Base-by-base conservation (phyloP, 2,797 vertebrate genomes). In the Antennarius maculatus region DNA sequence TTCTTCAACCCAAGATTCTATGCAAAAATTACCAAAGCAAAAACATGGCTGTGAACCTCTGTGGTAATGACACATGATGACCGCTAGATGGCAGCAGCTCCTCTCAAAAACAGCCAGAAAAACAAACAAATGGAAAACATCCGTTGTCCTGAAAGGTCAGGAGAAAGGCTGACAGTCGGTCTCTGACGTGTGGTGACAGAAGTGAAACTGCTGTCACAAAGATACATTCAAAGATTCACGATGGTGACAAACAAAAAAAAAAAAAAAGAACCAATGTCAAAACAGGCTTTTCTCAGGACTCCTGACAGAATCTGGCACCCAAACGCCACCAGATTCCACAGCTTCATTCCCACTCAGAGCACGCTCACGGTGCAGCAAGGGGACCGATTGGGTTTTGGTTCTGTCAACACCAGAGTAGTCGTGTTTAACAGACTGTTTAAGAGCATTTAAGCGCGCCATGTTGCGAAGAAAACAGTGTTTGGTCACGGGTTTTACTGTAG, bases 21-120 rank as follows among this genome's bases (percentile, higher is more conserved):
- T 23, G 23, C 23, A 23, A 23, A 23, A 23, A 23, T 23, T 2
- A 23, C 23, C 23, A 23, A 23, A 23, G 23, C 23, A 23, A 34
- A 66, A 7, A 12, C 31, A 15, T 3, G 52, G 66, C 85, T 80
- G 76, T 65, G 54, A 83, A 83, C 82, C 47, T 16, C 11, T 61
- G 55, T 76, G 53, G 70, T 8, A 85, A 41, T 1, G 37, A 43
- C 50, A 18, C 0, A 23, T 10, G 9, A 7, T 2, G 2, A 48
- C 87, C 91, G 90, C 78, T 47, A 82, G 88, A 57, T 71, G 88
- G 90, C 87, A 80, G 84, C 74, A 84, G 23, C 27, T 4, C 16
- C 57, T 5, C 10, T 49, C 4, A 66, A 46, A 62, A 31, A 6
- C 27, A 23, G 28, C 10, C 1, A 23, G 4, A n/a, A 65, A 1